Percentiles rank a stretch among this genome's conserved stretches.
Conservation (phyloP, 2,888 invertebrate species). For the Aromia moschata region DNA sequence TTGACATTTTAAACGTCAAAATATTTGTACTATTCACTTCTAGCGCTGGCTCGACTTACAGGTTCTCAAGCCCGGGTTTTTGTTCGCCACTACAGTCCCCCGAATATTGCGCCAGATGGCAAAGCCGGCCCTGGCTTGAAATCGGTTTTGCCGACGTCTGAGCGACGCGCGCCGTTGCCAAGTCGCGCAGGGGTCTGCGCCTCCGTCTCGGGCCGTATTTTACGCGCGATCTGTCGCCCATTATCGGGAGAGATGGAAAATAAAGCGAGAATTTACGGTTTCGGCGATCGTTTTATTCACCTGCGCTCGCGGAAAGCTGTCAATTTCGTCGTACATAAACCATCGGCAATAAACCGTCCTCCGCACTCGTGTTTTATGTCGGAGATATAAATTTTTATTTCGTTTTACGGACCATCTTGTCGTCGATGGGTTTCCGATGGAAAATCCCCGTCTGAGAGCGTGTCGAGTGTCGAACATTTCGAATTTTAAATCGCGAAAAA, state of each 20-base stretch:
- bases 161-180: conserved; percentile 7
- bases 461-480: no score
- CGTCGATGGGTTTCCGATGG: neutral
- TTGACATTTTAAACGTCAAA: no score
- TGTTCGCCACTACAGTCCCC: no score
- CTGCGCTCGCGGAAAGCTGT: conserved; percentile 5
- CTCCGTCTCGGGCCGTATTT: conserved; percentile 2
- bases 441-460: no score
- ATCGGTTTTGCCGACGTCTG: no score
- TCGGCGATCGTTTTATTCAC: conserved; percentile 2
- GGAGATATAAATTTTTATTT: neutral
- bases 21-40: no score
- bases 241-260: conserved; percentile 1
- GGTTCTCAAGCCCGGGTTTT: no score
- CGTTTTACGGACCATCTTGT: neutral
- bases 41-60: no score
- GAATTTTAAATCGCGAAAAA: no score
- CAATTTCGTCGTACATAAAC: conserved; percentile 15
- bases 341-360: conserved; percentile 1
- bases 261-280: conserved; percentile 12
- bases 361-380: neutral
- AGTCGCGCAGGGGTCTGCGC: neutral
- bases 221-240: conserved; percentile 15
- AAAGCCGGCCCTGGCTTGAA: no score
- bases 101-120: no score